These are phyloP conservation scores for Cryptus armator DNA, from an alignment of 2,888 invertebrate species.

Conservation along the genomic window DNA sequence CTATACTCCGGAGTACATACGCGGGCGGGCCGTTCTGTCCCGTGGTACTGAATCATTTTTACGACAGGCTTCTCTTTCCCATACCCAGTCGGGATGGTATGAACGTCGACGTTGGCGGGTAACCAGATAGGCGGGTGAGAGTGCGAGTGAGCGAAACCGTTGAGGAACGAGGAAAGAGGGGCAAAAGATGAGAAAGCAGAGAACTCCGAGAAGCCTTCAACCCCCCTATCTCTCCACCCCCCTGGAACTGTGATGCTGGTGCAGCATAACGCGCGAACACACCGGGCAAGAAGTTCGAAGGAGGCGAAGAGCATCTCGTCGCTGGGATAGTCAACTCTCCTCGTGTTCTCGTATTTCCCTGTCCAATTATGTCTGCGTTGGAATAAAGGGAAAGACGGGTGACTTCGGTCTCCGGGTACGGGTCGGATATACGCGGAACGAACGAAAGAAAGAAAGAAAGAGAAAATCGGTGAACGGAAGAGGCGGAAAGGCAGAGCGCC, in stretches of 20 bases:
- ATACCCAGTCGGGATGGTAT: slow-evolving; percentile 32
- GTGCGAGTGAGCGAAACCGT: slow-evolving; percentile 39
- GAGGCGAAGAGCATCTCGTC: slow-evolving; percentile 27
- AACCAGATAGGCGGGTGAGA: slow-evolving; percentile 62
- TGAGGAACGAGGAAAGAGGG: slow-evolving; percentile 2
- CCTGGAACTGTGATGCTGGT: slow-evolving; percentile 26
- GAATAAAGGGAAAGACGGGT: slow-evolving; percentile 70
- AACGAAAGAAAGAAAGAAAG: slow-evolving; percentile 72
- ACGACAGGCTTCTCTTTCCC: slow-evolving; percentile 65
- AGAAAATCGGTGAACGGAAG: slow-evolving; percentile 69
- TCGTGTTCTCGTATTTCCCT: slow-evolving; percentile 75
- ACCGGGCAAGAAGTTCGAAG: slow-evolving; percentile 49
- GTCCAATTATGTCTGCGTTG: slow-evolving; percentile 75
- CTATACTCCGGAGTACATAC: slow-evolving; percentile 20
- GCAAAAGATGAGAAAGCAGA: slow-evolving; percentile 52
- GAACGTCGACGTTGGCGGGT: slow-evolving; percentile 53
- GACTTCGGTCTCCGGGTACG: slow-evolving; percentile 57
- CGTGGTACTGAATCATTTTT: slow-evolving; percentile 75
- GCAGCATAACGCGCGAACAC: slow-evolving; percentile 32
- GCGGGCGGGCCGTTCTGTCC: slow-evolving; percentile 46
- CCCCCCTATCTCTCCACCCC: neutral
- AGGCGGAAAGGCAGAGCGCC: slow-evolving; percentile 46
- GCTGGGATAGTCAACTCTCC: slow-evolving; percentile 46
- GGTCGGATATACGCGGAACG: slow-evolving; percentile 63
- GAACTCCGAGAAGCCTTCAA: slow-evolving; percentile 8